These are phyloP conservation scores for Leptopilina boulardi DNA, from an alignment of 1,140 invertebrate species.

Conservation along the genomic window DNA sequence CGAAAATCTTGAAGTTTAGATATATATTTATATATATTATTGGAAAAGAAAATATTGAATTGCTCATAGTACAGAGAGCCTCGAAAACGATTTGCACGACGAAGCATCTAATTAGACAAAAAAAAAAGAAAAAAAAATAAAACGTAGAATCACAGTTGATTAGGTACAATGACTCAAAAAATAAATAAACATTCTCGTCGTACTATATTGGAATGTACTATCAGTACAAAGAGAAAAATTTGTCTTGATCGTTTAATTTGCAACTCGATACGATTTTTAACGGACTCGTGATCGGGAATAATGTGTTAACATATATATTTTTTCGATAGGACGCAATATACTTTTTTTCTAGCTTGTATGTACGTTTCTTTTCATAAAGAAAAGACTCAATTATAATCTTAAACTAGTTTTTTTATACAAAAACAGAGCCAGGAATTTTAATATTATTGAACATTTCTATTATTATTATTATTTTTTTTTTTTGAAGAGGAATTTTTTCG, in stretches of 20 bases:
- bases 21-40: too few species aligned
- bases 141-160: conserved; percentile 24
- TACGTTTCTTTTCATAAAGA: neutral
- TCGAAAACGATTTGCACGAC: neutral
- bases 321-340: neutral
- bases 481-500: neutral
- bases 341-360: conserved; percentile 19
- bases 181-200: conserved; percentile 11
- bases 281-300: neutral
- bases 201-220: conserved; percentile 22
- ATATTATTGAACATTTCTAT: neutral
- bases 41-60: neutral
- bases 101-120: neutral
- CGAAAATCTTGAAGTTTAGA: conserved; percentile 8
- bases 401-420: conserved; percentile 68
- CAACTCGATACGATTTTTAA: neutral
- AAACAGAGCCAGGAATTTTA: conserved; percentile 41
- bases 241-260: neutral
- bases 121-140: neutral
- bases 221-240: conserved; percentile 15
- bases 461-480: neutral
- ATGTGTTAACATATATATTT: neutral
- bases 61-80: too few species aligned
- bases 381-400: conserved; percentile 45
- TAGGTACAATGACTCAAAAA: conserved; percentile 8